Evolutionary conservation across 2,797 vertebrate genomes (phyloP), one percentile per base, ranked within the genome.

Genomic region (Gymnopithys bicolor): DNA sequence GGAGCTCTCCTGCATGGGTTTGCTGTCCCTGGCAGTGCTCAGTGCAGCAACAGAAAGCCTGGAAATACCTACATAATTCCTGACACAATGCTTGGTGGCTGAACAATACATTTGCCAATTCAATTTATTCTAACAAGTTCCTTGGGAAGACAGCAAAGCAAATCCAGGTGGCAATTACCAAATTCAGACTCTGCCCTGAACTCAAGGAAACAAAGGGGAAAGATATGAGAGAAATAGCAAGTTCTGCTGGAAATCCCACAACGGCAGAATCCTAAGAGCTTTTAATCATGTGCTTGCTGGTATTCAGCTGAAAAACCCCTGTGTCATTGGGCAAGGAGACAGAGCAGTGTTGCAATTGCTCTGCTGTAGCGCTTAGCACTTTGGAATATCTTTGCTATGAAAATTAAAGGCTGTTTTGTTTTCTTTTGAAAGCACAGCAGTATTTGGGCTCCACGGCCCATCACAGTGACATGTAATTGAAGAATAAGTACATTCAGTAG

Each of bases 51-150:
- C 1, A 73, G 80, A 81, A 70, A 2, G 63, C 21, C 64, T 37
- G 67, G 85, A 90, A 96, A 96, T 79, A 64, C 94, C 67, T 49
- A 7, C 86, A 63, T 93, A 92, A 76, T 93, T 96, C 91, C 94
- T 88, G 85, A 96, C 92, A 94, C 87, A 93, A 91, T 18, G 23
- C 89, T 94, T 19, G 78, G 79, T 14, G 0, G 66, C 79, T 74
- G 92, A 94, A 95, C 94, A 88, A 94, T 95, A 25, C 93, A 22
- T 96, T 94, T 86, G 91, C 94, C 94, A 90, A 87, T 93, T 96
- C 92, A 95, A 93, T 96, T 95, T 94, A 94, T 94, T 96, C 94
- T 93, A 86, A 94, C 94, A 88, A 86, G 94, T 94, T 97, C 85
- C 91, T 91, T 82, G 91, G 92, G 96, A 96, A 94, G 94, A 76